Evolutionary conservation across 2,797 vertebrate genomes (phyloP).

Genomic region (Eremophila alpestris): DNA sequence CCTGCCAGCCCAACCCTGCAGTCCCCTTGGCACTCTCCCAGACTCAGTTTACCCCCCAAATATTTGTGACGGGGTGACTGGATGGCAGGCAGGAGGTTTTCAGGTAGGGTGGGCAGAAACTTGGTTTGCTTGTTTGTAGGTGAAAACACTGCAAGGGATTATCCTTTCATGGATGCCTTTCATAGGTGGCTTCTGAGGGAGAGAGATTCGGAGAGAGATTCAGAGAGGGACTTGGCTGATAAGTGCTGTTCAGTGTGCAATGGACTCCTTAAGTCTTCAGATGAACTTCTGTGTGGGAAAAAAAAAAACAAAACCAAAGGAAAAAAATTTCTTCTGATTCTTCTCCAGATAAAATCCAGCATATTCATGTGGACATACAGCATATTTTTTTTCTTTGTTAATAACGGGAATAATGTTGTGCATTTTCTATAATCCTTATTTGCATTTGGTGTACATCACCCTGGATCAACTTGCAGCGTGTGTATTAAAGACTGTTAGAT

Average conservation of each 20-base stretch:
- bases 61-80: background rate
- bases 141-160: background rate
- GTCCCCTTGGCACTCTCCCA: background rate
- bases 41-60: background rate
- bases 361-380: background rate
- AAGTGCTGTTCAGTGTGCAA: background rate
- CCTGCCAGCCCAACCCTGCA: background rate
- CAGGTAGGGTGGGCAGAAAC: background rate
- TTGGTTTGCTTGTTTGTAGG: background rate
- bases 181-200: background rate
- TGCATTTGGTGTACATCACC: rapidly evolving
- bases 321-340: background rate
- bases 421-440: background rate
- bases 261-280: background rate
- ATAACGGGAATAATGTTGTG: background rate
- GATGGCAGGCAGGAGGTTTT: background rate
- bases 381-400: background rate
- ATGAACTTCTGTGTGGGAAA: background rate
- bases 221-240: background rate
- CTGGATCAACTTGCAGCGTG: background rate
- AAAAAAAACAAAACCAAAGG: background rate
- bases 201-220: background rate
- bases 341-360: background rate
- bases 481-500: background rate
- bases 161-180: background rate